Base-by-base conservation (phyloP, 2,797 vertebrate genomes). In the Carduelis carduelis region DNA sequence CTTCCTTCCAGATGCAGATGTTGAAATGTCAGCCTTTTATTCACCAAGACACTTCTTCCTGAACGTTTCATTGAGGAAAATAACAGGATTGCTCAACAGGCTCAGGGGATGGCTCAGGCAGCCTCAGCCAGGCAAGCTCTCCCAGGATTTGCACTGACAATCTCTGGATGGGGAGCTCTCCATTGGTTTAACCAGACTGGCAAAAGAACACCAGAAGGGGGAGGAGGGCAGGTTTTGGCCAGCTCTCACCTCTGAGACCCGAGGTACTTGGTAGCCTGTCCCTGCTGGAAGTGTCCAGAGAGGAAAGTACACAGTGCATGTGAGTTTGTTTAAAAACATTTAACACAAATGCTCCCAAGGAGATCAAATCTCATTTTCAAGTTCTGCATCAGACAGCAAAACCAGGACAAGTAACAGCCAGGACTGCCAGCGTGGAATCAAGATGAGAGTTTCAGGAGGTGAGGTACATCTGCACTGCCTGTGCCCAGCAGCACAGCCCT, bases 21-120 rank as follows among this genome's bases (percentile, higher is more conserved):
- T 82, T 94, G 95, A 94, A 95, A 96, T 93, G 80, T 91, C 83
- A 94, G 43, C 24, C 87, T 86, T 94, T 95, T 92, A 92, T 90
- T 95, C 88, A 87, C 23, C n/a, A 89, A 78, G 55, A 66, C 94
- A 92, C 56, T 88, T 97, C 95, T 76, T 92, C 94, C 64, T 55
- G 85, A 94, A 95, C 65, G 15, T 89, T 95, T 97, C 96, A 93
- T 41, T 83, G 87, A 95, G 97, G 94, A 94, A 95, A 97, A 96
- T 91, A 97, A 84, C 76, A 84, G 0, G 76, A 96, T 97, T 97
- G 96, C 95, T 87, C 90, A 97, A 97, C 50, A 88, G 74, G 72
- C 74, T 72, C 92, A 34, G 61, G 44, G 83, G 84, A 86, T 61
- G 52, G 89, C 71, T 97, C 93, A 75, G 59, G 90, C 92, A 97